Percentiles rank a stretch among this genome's conserved stretches.
phyloP scores from a whole-genome alignment of 2,113 vertebrate genomes.

The Carollia perspicillata region DNA sequence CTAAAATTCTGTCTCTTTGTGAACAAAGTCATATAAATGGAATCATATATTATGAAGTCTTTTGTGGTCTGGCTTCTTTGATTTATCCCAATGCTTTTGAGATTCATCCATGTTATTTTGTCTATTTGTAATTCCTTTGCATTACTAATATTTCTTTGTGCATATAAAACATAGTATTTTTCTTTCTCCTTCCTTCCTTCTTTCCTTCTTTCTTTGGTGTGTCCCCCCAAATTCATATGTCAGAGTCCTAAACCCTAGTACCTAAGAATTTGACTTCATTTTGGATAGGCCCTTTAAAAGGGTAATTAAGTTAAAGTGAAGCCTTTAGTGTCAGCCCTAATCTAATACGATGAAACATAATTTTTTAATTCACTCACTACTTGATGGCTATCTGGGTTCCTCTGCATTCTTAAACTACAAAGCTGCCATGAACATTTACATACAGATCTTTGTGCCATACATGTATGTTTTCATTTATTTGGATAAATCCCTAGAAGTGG shows the following conservation, averaged over 20 bases:
- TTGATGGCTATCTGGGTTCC: background rate
- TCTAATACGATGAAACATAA: no score
- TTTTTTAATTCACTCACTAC: background rate
- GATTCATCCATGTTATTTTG: background rate
- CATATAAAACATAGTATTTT: background rate
- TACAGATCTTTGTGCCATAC: background rate
- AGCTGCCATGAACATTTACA: background rate
- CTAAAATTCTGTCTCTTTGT: background rate
- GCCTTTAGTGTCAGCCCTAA: no score
- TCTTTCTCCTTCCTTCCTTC: background rate
- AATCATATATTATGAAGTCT: background rate
- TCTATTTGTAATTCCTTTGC: background rate
- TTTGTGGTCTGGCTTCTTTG: background rate
- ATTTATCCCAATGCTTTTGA: background rate
- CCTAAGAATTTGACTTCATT: no score
- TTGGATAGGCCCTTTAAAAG: no score
- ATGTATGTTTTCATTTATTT: background rate
- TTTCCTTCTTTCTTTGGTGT: background rate
- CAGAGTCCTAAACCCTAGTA: no score
- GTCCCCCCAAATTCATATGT: background rate
- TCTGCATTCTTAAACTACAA: background rate
- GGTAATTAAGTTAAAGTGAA: no score
- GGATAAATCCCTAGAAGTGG: background rate
- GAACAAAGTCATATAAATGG: background rate
- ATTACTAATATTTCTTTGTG: background rate